These are phyloP conservation scores for Strix aluco DNA, from an alignment of 2,113 vertebrate genomes.

Conservation along the genomic window DNA sequence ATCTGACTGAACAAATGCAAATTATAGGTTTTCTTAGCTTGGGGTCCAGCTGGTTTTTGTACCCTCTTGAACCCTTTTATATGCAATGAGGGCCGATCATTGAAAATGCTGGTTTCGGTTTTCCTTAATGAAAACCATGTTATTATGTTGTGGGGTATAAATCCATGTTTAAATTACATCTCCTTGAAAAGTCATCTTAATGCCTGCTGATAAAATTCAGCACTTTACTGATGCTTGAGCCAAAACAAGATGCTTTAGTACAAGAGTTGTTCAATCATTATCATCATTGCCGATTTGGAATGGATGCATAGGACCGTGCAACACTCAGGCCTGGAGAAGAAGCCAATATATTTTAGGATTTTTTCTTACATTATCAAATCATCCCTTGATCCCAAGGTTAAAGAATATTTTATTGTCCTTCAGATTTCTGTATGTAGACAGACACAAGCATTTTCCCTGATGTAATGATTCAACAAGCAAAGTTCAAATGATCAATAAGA, in stretches of 20 bases:
- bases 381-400: neutral
- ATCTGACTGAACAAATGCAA: neutral
- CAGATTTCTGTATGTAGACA: neutral
- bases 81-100: neutral
- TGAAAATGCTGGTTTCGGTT: neutral
- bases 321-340: neutral
- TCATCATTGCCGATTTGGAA: neutral
- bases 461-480: neutral
- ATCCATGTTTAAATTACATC: neutral
- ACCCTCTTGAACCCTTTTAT: neutral
- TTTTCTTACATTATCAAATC: neutral
- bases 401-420: neutral
- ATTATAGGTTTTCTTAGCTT: neutral
- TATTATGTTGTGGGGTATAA: neutral
- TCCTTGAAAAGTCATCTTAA: neutral
- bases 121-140: neutral
- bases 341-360: neutral
- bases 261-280: neutral
- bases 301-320: neutral
- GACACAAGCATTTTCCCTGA: neutral
- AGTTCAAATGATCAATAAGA: constrained; percentile 30
- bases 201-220: neutral
- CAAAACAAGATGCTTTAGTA: neutral
- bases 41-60: neutral
- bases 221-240: neutral